Evolutionary conservation across 1,140 invertebrate species (phyloP), one percentile per base, ranked within the genome.

Genomic region (Scaptomyza pallida): DNA sequence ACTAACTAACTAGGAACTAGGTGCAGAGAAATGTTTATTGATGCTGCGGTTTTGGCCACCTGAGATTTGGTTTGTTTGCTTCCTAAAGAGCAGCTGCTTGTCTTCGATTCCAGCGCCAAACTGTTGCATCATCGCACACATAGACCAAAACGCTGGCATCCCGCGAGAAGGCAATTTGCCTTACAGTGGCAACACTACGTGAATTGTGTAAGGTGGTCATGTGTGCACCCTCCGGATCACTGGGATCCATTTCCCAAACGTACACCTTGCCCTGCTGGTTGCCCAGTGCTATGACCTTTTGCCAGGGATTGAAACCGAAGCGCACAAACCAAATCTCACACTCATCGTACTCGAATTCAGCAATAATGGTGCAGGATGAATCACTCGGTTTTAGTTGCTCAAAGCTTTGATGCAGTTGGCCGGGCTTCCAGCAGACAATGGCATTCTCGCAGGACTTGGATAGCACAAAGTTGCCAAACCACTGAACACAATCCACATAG

Each of bases 311-410:
- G 90, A 99, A 95, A 0, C 96, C 97, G 91, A 99, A 99, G 52
- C 98, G 92, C 78, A 99, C 97, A 92, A 99, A 99, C 98, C 98
- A 99, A 78, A 99, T 99, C 88, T 99, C 98, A 92, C 97, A 99
- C 76, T 99, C 97, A 81, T 97, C 97, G 82, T 97, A 98, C 67
- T 99, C 97, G 92, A 99, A 98, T 33, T 97, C 93, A 81, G 98
- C 96, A 26, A 99, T 94, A 17, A 91, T 89, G 1, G 90, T 90
- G 57, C 82, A 83, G 17, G 90, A 85, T 2, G 90, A 88, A 51
- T 90, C 90, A 40, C 82, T 91, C 4, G 81, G 83, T 35, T 88
- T 90, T 0, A 89, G 67, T 41, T 85, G 72, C 16, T 88, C 75
- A 12, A 86, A 72, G 15, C 56, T 78, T 50, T 91, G 81, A 52